These are phyloP conservation scores for Dolichotis patagonum DNA, from an alignment of 2,113 vertebrate genomes.

Conservation along the genomic window DNA sequence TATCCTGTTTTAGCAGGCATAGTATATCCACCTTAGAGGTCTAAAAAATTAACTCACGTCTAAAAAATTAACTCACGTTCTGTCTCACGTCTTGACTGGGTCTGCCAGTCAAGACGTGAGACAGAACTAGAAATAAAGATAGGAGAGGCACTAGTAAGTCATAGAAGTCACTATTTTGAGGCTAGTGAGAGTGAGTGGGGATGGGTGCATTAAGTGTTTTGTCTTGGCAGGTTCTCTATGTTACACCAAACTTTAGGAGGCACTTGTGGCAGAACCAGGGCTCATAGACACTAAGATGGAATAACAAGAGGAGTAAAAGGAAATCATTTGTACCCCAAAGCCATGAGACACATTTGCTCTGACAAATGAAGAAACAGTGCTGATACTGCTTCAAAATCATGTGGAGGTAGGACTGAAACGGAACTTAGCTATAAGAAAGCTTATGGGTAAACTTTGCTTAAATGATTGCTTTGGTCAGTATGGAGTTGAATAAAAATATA, in stretches of 20 bases:
- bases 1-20: background rate
- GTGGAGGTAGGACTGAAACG: background rate
- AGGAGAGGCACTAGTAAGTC: background rate
- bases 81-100: too few relatives aligned
- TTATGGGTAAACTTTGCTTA: background rate
- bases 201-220: background rate
- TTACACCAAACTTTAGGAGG: background rate
- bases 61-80: background rate
- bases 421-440: background rate
- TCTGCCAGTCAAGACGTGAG: background rate
- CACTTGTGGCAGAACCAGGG: background rate
- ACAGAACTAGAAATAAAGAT: background rate
- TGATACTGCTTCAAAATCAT: background rate
- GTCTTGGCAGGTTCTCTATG: background rate
- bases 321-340: background rate
- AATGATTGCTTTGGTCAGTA: background rate
- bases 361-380: background rate
- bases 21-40: background rate
- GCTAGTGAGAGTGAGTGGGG: too few relatives aligned
- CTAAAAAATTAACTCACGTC: background rate
- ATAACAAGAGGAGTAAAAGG: background rate
- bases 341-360: background rate
- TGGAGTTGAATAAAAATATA: slow-evolving; percentile 19
- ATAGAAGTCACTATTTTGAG: background rate
- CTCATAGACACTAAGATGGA: background rate